Evolutionary conservation across 37 sponge, comb jelly and placozoan genomes (phyloP), one percentile per base, ranked within the genome.

Genomic region (Diacarnus erythraeanus): DNA sequence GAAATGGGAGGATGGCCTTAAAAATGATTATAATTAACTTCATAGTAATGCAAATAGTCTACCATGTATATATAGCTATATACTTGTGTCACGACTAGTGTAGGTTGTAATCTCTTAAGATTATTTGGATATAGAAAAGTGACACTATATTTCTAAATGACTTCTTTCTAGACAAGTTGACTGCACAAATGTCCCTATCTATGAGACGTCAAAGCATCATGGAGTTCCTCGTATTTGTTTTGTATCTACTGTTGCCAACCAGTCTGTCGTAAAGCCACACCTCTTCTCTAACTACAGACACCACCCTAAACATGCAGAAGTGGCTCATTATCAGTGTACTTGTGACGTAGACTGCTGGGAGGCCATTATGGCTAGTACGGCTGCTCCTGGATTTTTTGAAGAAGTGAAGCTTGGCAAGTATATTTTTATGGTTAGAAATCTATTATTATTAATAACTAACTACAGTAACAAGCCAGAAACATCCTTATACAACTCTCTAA

Each of bases 321-420:
- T 40, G 23, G 37, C 80, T 20, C 59, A 85, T 80, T 95, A 95
- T 70, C 84, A 30, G 39, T 76, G 85, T n/a, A 40, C 54, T 17
- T 76, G 75, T 71, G 75, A 83, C 25, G 82, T 66, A 22, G 64
- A 20, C 25, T 6, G 81, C 43, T 93, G 94, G 93, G 91, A 95
- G 75, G 90, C 93, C 39, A 70, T 95, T 35, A 76, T 84, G 68
- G 93, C 94, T 0, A 89, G 92, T 73, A 89, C 94, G 38, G 96
- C 96, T 30, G 96, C 96, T 51, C 96, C 96, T 31, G 96, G 93
- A 8, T 89, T 89, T 75, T 87, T 92, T 82, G 87, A 92, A 70
- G 94, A 94, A 54, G 79, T 86, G 40, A 80, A 80, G 41, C 35
- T 94, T 0, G 92, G 75, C 6, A 38, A 42, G 0, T 72, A 74